These are phyloP conservation scores for Oreohelix idahoensis DNA, from an alignment of 1,140 invertebrate genomes.

Conservation along the genomic window DNA sequence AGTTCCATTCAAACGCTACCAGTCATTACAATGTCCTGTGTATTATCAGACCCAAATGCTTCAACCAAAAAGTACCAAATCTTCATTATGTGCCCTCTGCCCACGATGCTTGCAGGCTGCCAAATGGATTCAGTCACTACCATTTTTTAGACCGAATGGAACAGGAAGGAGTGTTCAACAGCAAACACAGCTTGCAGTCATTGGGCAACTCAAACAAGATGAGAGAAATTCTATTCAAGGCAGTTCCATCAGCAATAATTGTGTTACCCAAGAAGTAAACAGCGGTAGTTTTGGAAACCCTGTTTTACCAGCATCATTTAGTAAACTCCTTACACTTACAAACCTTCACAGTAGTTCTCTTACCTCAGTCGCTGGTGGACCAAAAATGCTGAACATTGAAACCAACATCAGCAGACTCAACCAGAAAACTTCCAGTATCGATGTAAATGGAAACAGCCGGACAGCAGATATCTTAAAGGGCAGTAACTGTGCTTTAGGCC, in stretches of 20 bases:
- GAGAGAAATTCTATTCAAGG: neutral
- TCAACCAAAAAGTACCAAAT: neutral
- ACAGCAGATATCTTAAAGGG: neutral
- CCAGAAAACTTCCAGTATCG: neutral
- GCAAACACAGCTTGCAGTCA: neutral
- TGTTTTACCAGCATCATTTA: neutral
- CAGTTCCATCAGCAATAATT: neutral
- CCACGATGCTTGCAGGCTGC: slow-evolving; percentile 24
- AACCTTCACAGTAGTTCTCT: neutral
- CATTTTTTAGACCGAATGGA: neutral
- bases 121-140: neutral
- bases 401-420: neutral
- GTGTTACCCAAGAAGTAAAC: neutral
- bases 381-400: neutral
- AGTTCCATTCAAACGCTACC: slow-evolving; percentile 33
- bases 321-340: neutral
- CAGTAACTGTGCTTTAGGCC: neutral
- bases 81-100: neutral
- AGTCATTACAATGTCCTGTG: slow-evolving; percentile 19
- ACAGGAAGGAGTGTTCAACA: neutral
- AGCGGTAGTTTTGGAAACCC: neutral
- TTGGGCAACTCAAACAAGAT: neutral
- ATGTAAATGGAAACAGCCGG: neutral
- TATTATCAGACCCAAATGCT: neutral
- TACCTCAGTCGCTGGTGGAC: neutral